Evolutionary conservation across 2,888 invertebrate genomes (phyloP).

Genomic region (Aporophyla lueneburgensis): DNA sequence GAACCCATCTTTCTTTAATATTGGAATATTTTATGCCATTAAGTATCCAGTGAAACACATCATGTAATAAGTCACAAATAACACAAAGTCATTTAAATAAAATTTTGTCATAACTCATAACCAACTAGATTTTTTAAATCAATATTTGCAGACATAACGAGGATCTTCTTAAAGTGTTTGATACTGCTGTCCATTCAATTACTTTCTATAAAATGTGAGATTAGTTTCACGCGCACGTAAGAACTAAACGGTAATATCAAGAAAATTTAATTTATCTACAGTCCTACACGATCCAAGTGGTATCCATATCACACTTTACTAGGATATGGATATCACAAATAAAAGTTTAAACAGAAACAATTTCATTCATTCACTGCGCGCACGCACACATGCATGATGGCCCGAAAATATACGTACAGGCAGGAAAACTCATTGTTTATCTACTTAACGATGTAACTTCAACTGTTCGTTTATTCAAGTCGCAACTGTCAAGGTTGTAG

Average conservation of each 20-base stretch:
- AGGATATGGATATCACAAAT: not conserved
- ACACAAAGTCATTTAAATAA: not conserved
- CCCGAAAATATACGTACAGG: not conserved
- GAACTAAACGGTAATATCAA: not conserved
- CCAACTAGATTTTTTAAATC: not conserved
- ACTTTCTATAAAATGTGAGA: not conserved
- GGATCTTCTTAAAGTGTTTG: not conserved
- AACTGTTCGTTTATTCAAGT: not conserved
- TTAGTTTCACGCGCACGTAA: not conserved
- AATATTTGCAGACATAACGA: not conserved
- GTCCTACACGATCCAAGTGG: not conserved
- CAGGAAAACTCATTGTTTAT: not conserved
- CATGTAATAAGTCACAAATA: not conserved
- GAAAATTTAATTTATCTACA: not conserved
- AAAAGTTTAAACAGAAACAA: conserved; percentile 1
- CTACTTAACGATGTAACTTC: not conserved
- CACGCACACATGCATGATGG: not conserved
- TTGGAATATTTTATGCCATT: not conserved
- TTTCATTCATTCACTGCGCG: not conserved
- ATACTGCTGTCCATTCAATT: not conserved
- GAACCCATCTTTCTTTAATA: conserved; percentile 14
- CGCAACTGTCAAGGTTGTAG: not conserved
- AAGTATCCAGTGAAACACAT: not conserved
- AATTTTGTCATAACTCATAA: not conserved
- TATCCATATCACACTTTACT: not conserved